These are phyloP conservation scores for Orius laevigatus DNA, from an alignment of 1,140 invertebrate species.

Conservation along the genomic window DNA sequence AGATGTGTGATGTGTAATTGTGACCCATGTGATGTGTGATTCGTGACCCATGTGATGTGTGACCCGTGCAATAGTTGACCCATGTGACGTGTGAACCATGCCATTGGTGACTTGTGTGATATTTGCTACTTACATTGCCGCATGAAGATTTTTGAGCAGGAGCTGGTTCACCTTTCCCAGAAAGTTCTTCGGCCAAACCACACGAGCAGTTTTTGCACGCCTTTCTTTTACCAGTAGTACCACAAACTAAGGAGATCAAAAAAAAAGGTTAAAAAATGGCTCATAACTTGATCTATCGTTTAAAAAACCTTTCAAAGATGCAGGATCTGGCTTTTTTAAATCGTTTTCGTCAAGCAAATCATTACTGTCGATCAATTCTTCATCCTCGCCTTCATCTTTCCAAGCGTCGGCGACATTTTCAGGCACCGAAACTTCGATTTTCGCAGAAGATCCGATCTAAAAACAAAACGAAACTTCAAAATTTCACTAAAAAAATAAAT, in stretches of 20 bases:
- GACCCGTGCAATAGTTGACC: too few species aligned
- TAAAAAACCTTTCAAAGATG: slow-evolving; percentile 53
- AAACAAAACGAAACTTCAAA: too few species aligned
- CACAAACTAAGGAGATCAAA: slow-evolving; percentile 75
- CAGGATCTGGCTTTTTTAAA: slow-evolving; percentile 64
- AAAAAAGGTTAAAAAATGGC: slow-evolving; percentile 18
- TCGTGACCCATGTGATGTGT: too few species aligned
- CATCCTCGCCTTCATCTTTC: slow-evolving; percentile 51
- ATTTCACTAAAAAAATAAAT: too few species aligned
- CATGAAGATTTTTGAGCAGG: slow-evolving; percentile 66
- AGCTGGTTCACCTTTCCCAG: slow-evolving; percentile 30
- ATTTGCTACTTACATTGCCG: slow-evolving; percentile 69
- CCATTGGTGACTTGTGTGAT: too few species aligned
- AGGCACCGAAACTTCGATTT: slow-evolving; percentile 33
- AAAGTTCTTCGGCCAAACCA: slow-evolving; percentile 87
- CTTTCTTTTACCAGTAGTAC: slow-evolving; percentile 80
- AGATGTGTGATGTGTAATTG: too few species aligned
- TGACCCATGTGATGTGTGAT: too few species aligned
- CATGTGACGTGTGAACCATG: too few species aligned
- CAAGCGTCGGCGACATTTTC: slow-evolving; percentile 43
- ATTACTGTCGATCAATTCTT: slow-evolving; percentile 75
- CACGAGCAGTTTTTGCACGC: slow-evolving; percentile 97
- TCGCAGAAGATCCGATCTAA: slow-evolving; percentile 40
- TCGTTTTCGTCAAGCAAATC: slow-evolving; percentile 79
- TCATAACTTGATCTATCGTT: not conserved